Evolutionary conservation across 1,140 invertebrate species (phyloP), one percentile per base, ranked within the genome.

Genomic region (Drosophila nigromelanica): DNA sequence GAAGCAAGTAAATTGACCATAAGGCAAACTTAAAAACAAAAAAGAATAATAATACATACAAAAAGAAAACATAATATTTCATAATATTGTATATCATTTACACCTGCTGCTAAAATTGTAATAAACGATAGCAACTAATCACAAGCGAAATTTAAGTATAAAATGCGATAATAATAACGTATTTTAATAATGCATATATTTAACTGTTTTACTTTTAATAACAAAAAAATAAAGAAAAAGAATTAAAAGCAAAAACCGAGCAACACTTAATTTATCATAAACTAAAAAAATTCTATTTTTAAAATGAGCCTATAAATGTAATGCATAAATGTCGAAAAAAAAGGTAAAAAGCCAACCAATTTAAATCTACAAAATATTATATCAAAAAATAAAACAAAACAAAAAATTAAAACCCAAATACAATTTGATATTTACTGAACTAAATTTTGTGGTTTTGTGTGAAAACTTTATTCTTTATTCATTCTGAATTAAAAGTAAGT

Each of bases 31-130:
- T 47, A 35, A 45, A 45, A 63, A 50, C 40, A 54, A 47, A 45
- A 51, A 77, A 59, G 18, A 18, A 18, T 1, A 18, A 18, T 1
- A 18, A 18, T 18, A 18, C n/a, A n/a, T 12, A 47, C 39, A 56
- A 35, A 18, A 59, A 27, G 27, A 55, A 39, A 58, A 59, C 33
- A 35, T 35, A 42, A 55, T 43, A 51, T 14, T 48, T 68, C 48
- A 73, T 76, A 63, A 63, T 73, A 79, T 85, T 85, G 64, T 85
- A 80, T 85, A 85, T 83, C 80, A 85, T 85, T 85, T 83, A 83
- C 80, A 83, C 68, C 64, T 61, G 80, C 80, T 72, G 80, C 75
- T 50, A 73, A 76, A 56, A 66, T 60, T 48, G 56, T 72, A 63
- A 55, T 24, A 35, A 50, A 64, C 21, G 30, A 55, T 77, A 63